Evolutionary conservation across 2,888 invertebrate genomes (phyloP).

Genomic region (Macrophya annulata): DNA sequence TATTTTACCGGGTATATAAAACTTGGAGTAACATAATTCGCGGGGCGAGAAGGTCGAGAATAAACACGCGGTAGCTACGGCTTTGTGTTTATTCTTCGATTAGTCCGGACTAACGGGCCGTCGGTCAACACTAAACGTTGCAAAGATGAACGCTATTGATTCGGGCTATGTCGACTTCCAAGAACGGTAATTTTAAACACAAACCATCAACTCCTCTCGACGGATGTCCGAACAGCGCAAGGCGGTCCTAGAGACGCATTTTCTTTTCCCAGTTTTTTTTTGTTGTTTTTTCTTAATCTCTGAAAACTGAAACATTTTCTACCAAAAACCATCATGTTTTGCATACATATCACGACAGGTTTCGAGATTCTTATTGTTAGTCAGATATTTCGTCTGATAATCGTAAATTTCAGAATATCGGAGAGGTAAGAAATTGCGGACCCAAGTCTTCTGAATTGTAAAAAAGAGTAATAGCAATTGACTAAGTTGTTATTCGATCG

Average conservation of each 20-base stretch:
- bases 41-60: constrained; percentile 27
- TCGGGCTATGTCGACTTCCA: constrained; percentile 33
- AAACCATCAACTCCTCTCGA: constrained; percentile 53
- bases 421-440: not conserved
- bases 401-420: not conserved
- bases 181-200: constrained; percentile 51
- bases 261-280: not conserved
- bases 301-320: too few species aligned
- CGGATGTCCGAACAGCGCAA: not conserved
- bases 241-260: not conserved
- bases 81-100: constrained; percentile 53
- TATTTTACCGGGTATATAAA: not conserved
- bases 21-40: constrained; percentile 23
- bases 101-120: constrained; percentile 48
- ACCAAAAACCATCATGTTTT: not conserved
- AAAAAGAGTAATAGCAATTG: not conserved
- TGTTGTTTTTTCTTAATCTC: not conserved
- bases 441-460: not conserved
- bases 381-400: not conserved
- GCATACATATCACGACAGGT: not conserved
- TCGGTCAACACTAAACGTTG: constrained; percentile 54
- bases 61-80: constrained; percentile 33
- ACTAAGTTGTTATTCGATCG: not conserved
- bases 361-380: not conserved
- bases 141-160: constrained; percentile 53